Base-by-base conservation (phyloP, 2,113 vertebrate genomes). In the Stictonetta naevosa region DNA sequence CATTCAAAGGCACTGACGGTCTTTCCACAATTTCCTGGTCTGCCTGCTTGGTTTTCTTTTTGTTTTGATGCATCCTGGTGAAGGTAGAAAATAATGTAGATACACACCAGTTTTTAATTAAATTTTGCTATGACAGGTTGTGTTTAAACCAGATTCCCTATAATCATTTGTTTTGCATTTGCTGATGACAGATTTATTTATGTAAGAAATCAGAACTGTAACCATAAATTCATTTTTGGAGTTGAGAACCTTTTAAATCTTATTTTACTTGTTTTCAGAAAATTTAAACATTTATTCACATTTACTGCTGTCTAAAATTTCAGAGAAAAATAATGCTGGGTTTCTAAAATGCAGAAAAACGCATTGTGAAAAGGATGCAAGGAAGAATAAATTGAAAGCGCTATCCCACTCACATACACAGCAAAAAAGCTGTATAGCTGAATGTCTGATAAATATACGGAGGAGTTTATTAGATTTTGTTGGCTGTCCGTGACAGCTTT, bases 171-270 rank as follows among this genome's bases (percentile, higher is more conserved):
- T 93, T 97, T 94, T 96, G 76, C 68, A n/a, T 81, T 94, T 88
- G 56, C 64, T 52, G 64, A 86, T 86, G 79, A 90, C 90, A 96
- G 93, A 90, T 95, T 96, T 95, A 94, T 92, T 91, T 94, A 96
- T 59, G 66, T 79, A 79, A 56, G 68, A 64, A 67, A 94, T 75
- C 93, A 92, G 93, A 86, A 81, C 60, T 42, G 60, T 63, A 95
- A 96, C 88, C 76, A 83, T 33, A 88, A 48, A 56, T 88, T 92
- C 69, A 71, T 46, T 92, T 90, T 77, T 75, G 34, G 76, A 83
- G 34, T 42, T 66, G 50, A 86, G 52, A 90, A 71, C 76, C 68
- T 93, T 86, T 83, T 29, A 80, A 88, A 86, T 59, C 85, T 38
- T 83, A 81, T 71, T 95, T 86, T 67, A 63, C 20, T 81, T 81